These are phyloP conservation scores for Hoplostethus atlanticus DNA, from an alignment of 2,797 vertebrate genomes.

Conservation along the genomic window DNA sequence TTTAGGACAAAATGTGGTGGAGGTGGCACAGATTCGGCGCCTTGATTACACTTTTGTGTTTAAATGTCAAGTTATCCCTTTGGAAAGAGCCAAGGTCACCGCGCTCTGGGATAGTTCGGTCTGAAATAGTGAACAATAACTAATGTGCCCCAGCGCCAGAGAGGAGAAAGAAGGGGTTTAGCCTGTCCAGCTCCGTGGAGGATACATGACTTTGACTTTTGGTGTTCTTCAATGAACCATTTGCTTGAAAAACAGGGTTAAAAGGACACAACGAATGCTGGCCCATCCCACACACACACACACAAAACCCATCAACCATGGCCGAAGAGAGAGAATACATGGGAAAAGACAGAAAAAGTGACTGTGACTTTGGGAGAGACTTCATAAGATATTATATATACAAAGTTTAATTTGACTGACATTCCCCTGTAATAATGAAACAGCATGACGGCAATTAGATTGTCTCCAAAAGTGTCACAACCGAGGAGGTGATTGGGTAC, in stretches of 20 bases:
- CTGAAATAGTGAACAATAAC: slow-evolving; percentile 13
- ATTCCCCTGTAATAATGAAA: neutral
- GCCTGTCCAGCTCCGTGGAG: neutral
- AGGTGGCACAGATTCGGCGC: slow-evolving; percentile 29
- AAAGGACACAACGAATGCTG: too few relatives aligned
- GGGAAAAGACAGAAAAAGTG: neutral
- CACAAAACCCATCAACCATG: too few relatives aligned
- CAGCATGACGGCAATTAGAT: neutral
- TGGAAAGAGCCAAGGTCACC: slow-evolving; percentile 43
- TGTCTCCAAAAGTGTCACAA: neutral
- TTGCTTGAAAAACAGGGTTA: too few relatives aligned
- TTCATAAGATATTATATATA: neutral
- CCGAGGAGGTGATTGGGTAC: neutral
- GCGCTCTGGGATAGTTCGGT: slow-evolving; percentile 29
- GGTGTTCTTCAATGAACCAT: too few relatives aligned
- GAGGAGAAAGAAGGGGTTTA: slow-evolving; percentile 1
- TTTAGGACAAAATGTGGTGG: neutral
- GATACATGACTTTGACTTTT: too few relatives aligned
- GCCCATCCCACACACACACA: too few relatives aligned
- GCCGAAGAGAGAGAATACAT: neutral
- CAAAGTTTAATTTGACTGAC: neutral
- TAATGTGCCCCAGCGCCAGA: slow-evolving; percentile 4
- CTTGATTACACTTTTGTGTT: slow-evolving; percentile 47
- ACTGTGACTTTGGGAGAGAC: neutral
- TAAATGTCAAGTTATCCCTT: slow-evolving; percentile 60